Evolutionary conservation across 37 sponge, comb jelly and placozoan genomes (phyloP), one percentile per base, ranked within the genome.

Genomic region (Halichondria panicea): DNA sequence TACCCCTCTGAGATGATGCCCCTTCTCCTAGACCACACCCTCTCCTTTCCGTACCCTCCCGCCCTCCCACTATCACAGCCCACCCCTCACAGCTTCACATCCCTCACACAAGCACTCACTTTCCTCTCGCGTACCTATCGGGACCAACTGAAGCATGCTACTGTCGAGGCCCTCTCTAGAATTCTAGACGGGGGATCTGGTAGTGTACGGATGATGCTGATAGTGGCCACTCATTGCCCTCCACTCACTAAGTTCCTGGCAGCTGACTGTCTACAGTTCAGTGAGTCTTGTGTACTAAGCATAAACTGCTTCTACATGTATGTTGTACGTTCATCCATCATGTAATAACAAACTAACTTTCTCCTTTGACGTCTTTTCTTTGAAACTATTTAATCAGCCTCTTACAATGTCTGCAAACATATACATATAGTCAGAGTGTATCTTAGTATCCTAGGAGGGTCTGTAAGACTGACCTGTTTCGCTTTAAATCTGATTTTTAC

Each of bases 111-210:
- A 50, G 46, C 21, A 4, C 59, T 80, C 2, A 38, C 37, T 11
- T 27, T 61, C 44, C 70, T 80, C 34, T 57, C 80, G 8, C 61
- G 64, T n/a, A 76, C 64, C 13, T 65, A 76, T 38, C 38, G 64
- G 34, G 44, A 63, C 33, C 40, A 63, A 35, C 64, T 76, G 34
- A 79, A 19, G 60, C 15, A 57, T 32, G 40, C 59, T 69, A 60
- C 57, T 13, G 70, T 69, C 36, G 43, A 56, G 46, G 43, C 19
- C 33, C 60, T 69, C 22, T 37, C 30, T 42, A 62, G 8, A 4
- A 12, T 63, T 63, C 38, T 43, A 34, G 38, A 36, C 9, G 31
- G 19, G 50, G 30, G 70, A n/a, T 11, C 35, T 8, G 58, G 25
- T 7, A 65, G 57, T 41, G 12, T 74, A 30, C 38, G 58, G 56